A percentile compares a stretch with the other conserved stretches of the same genome.
These are phyloP conservation scores for Aphelenchoides besseyi DNA, from an alignment of 1,140 invertebrate genomes.

Conservation along the genomic window DNA sequence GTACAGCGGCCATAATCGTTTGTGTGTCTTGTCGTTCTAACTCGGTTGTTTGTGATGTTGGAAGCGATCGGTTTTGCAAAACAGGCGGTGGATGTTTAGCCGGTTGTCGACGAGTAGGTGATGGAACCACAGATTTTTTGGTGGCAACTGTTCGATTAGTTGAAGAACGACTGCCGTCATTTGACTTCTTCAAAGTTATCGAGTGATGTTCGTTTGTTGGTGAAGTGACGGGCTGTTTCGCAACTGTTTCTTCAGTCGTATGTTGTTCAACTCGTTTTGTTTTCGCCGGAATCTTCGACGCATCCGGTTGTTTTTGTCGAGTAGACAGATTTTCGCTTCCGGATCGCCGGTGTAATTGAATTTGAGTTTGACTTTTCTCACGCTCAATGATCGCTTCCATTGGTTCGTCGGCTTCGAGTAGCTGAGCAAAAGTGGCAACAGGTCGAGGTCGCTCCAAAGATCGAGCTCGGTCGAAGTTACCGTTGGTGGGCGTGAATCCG, in stretches of 20 bases:
- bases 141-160: slow-evolving; percentile 19
- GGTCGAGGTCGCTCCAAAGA: slow-evolving; percentile 38
- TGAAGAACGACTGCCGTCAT: not conserved
- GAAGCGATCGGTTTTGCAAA: slow-evolving; percentile 14
- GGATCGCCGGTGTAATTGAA: slow-evolving; percentile 26
- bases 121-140: not conserved
- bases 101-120: slow-evolving; percentile 28
- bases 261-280: not conserved
- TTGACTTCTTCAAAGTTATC: slow-evolving; percentile 6
- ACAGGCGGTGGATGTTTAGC: slow-evolving; percentile 25
- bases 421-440: slow-evolving; percentile 35
- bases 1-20: slow-evolving; percentile 49
- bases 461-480: slow-evolving; percentile 26
- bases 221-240: not conserved
- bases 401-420: slow-evolving; percentile 37
- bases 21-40: slow-evolving; percentile 53
- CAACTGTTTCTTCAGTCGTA: not conserved
- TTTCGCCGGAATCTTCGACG: not conserved
- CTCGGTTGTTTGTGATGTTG: slow-evolving; percentile 22
- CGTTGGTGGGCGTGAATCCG: slow-evolving; percentile 32
- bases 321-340: not conserved
- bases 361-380: slow-evolving; percentile 42
- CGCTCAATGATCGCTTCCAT: slow-evolving; percentile 41
- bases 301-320: not conserved
- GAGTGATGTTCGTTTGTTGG: not conserved